Conservation (phyloP, 2,797 vertebrate genomes). For the Varecia variegata region DNA sequence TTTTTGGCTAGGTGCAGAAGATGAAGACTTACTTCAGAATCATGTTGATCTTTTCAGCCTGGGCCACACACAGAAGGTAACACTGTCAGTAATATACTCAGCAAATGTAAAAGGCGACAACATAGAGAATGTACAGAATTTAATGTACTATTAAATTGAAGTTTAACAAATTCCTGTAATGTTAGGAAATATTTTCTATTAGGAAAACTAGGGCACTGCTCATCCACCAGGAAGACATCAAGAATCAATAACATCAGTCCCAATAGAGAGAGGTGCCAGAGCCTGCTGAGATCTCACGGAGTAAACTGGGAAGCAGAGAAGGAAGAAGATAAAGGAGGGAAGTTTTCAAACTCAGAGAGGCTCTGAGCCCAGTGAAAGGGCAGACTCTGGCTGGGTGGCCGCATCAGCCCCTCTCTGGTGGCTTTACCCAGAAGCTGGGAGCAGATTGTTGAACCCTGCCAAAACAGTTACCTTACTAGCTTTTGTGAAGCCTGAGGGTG, state of each 20-base stretch:
- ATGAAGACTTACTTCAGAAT: slow-evolving; percentile 1
- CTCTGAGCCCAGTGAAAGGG: too few species aligned
- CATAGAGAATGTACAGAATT: not conserved
- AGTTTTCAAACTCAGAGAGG: too few species aligned
- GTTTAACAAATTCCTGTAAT: not conserved
- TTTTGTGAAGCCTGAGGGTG: too few species aligned
- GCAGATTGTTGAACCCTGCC: too few species aligned
- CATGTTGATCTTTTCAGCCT: not conserved
- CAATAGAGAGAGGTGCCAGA: not conserved
- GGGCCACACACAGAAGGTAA: not conserved
- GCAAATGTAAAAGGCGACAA: not conserved
- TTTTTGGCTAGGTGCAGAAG: not conserved
- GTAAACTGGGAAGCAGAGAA: too few species aligned
- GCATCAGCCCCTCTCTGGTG: too few species aligned
- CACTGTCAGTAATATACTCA: not conserved
- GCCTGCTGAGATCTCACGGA: too few species aligned
- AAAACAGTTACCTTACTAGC: too few species aligned
- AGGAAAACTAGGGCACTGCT: not conserved
- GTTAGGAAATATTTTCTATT: not conserved
- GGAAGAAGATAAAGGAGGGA: too few species aligned
- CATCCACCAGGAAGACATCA: not conserved
- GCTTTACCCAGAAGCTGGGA: too few species aligned
- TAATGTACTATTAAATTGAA: not conserved
- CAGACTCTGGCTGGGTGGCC: too few species aligned
- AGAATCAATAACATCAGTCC: not conserved